Conservation (phyloP, 1,140 invertebrate species). For the Drosophila lacertosa region DNA sequence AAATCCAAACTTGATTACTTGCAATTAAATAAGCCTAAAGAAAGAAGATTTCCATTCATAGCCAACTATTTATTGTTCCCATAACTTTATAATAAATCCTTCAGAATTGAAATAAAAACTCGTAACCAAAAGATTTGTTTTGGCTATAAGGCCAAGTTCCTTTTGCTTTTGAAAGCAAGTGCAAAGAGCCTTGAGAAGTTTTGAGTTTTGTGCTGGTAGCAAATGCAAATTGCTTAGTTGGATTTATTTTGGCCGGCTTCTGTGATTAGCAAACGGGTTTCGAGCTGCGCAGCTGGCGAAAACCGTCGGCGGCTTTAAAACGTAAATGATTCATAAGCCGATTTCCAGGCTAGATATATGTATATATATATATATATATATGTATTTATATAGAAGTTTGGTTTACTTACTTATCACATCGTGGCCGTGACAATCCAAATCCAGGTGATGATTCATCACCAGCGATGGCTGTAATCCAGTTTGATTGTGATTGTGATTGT, state of each 20-base stretch:
- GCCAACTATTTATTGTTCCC: no score
- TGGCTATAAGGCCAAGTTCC: neutral
- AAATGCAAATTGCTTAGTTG: neutral
- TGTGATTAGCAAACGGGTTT: conserved; percentile 26
- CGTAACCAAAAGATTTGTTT: neutral
- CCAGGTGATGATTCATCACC: conserved; percentile 86
- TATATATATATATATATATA: neutral
- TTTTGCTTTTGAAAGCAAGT: neutral
- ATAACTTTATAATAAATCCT: no score
- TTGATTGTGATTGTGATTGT: conserved; percentile 84
- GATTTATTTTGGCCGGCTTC: conserved; percentile 5
- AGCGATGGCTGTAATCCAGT: conserved; percentile 86
- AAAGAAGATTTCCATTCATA: no score
- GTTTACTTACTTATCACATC: conserved; percentile 84
- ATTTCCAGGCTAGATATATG: conserved; percentile 4
- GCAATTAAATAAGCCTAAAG: no score
- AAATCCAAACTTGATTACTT: no score
- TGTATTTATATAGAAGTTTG: neutral
- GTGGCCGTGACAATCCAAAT: conserved; percentile 84
- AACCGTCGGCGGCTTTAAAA: conserved; percentile 25
- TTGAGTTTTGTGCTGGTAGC: neutral
- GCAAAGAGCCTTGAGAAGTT: neutral
- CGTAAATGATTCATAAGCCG: conserved; percentile 11
- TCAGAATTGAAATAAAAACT: no score
- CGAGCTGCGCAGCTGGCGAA: conserved; percentile 4